Percentiles rank a stretch among this genome's conserved stretches.
Evolutionary conservation across 2,797 vertebrate genomes (phyloP).

Genomic region (Xiphophorus birchmanni): DNA sequence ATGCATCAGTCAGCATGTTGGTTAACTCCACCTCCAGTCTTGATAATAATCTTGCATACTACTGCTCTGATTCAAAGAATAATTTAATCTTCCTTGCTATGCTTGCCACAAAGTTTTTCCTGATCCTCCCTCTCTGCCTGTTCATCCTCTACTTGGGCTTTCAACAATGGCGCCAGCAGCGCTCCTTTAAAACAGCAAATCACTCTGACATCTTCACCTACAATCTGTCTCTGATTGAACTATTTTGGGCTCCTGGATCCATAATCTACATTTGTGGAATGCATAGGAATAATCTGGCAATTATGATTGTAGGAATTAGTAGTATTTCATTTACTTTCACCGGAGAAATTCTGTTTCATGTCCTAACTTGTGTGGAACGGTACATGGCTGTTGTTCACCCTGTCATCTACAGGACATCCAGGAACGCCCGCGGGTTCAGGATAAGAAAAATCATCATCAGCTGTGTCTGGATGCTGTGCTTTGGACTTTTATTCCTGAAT

Average conservation of each 20-base stretch:
- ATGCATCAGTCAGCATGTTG: background rate
- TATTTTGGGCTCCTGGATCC: background rate
- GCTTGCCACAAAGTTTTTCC: background rate
- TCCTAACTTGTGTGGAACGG: constrained; percentile 39
- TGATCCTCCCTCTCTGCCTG: constrained; percentile 17
- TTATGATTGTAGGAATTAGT: background rate
- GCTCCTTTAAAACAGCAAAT: background rate
- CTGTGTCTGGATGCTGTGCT: constrained; percentile 25
- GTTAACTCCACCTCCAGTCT: constrained; percentile 1
- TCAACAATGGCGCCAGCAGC: constrained; percentile 13
- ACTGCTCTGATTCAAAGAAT: background rate
- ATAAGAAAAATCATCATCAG: constrained; percentile 12
- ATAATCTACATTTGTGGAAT: accelerated
- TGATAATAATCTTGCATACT: accelerated
- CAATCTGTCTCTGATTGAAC: constrained; percentile 8
- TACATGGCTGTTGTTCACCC: constrained; percentile 53
- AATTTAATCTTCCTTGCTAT: accelerated
- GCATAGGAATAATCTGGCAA: background rate
- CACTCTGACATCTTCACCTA: constrained; percentile 36
- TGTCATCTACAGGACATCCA: constrained; percentile 31
- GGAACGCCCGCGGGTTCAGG: background rate
- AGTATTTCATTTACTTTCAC: accelerated
- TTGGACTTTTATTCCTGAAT: accelerated
- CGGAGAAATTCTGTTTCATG: background rate
- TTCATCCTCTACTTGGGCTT: constrained; percentile 16